A percentile compares a stretch with the other conserved stretches of the same genome.
phyloP scores from a whole-genome alignment of 2,888 invertebrate species.

The Spisula solida region DNA sequence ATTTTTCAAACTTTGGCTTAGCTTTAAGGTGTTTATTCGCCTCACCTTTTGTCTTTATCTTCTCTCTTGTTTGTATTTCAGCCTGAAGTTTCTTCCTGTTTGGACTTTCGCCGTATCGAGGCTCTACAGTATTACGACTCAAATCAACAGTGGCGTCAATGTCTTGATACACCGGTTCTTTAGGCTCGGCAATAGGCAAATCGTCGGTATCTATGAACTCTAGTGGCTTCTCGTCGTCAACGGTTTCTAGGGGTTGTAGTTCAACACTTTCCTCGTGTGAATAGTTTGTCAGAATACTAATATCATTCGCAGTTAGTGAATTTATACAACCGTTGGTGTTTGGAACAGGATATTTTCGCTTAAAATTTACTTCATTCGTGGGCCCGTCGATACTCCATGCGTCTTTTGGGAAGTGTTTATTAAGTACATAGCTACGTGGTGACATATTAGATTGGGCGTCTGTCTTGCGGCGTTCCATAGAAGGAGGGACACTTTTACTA shows the following conservation, averaged over 20 bases:
- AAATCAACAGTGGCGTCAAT: slow-evolving; percentile 43
- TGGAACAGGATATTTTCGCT: not conserved
- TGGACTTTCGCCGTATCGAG: slow-evolving; percentile 43
- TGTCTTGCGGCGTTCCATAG: not conserved
- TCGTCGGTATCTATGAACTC: not conserved
- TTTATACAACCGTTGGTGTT: not conserved
- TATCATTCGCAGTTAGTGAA: not conserved
- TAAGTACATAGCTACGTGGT: not conserved
- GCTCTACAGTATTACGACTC: slow-evolving; percentile 42
- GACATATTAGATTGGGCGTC: not conserved
- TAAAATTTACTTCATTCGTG: not conserved
- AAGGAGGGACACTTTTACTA: slow-evolving; percentile 1
- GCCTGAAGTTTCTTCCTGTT: slow-evolving; percentile 52
- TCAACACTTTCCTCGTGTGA: not conserved
- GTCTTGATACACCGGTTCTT: slow-evolving; percentile 9
- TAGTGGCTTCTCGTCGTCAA: not conserved
- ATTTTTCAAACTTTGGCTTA: not conserved
- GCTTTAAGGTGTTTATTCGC: slow-evolving; percentile 55
- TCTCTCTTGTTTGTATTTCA: slow-evolving; percentile 28
- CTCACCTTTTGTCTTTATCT: slow-evolving; percentile 51
- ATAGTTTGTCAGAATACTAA: not conserved
- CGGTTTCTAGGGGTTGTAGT: not conserved
- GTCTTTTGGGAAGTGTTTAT: not conserved
- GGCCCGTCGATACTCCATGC: not conserved
- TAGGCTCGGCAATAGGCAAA: not conserved